Evolutionary conservation across 2,797 vertebrate genomes (phyloP).

Genomic region (Platyrinchus mystaceus): DNA sequence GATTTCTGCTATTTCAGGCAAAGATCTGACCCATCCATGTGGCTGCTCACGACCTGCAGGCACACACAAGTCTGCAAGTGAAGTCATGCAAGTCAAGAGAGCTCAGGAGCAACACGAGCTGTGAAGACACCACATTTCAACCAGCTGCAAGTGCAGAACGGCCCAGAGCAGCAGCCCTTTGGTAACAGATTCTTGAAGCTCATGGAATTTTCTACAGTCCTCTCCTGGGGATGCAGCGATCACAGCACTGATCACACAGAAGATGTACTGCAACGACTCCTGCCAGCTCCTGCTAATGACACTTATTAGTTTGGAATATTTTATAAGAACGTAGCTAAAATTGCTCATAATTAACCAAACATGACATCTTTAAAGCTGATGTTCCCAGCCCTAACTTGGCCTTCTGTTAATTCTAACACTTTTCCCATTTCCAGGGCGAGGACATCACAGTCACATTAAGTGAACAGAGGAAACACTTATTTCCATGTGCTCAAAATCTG

Average conservation of each 20-base stretch:
- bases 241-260: not conserved
- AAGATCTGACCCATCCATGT: not conserved
- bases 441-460: not conserved
- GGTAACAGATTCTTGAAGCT: not conserved
- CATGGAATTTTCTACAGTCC: not conserved
- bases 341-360: not conserved
- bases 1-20: not conserved
- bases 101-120: not conserved
- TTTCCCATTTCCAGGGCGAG: not conserved
- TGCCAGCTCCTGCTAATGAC: not conserved
- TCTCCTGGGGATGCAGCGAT: not conserved
- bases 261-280: not conserved
- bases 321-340: not conserved
- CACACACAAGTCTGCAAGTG: not conserved
- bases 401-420: not conserved
- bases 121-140: not conserved
- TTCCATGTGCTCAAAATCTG: not conserved
- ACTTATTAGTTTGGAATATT: not conserved
- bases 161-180: not conserved
- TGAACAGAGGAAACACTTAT: not conserved
- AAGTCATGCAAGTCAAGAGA: not conserved
- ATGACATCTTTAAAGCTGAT: not conserved
- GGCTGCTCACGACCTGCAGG: not conserved
- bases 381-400: not conserved
- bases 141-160: not conserved